These are phyloP conservation scores for Oreotrochilus melanogaster DNA, from an alignment of 2,113 vertebrate genomes.

Conservation along the genomic window DNA sequence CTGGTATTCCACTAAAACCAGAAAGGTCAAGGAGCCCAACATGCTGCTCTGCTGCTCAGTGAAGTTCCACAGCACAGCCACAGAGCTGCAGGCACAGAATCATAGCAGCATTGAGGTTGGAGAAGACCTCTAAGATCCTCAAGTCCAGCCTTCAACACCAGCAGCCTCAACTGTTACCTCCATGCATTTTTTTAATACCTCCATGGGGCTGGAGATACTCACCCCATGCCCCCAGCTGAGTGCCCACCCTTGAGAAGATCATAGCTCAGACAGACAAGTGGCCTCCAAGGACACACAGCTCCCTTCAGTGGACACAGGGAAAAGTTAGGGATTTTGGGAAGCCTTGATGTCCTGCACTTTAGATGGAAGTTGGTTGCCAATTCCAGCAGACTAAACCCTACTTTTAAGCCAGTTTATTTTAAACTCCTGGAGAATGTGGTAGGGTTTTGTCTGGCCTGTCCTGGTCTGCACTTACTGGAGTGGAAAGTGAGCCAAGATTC, in stretches of 20 bases:
- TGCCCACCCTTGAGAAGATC: not conserved
- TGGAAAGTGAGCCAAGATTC: not conserved
- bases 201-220: too few species aligned
- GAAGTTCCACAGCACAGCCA: not conserved
- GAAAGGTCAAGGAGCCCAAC: not conserved
- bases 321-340: not conserved
- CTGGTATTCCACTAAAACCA: not conserved
- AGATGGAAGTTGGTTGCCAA: not conserved
- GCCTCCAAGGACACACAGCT: not conserved
- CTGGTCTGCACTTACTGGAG: not conserved
- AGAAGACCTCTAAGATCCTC: too few species aligned
- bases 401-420: not conserved
- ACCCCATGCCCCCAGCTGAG: accelerated
- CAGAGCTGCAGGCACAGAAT: not conserved
- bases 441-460: not conserved
- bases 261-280: not conserved
- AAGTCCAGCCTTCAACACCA: too few species aligned
- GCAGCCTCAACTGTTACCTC: too few species aligned
- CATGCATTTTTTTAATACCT: not conserved
- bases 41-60: accelerated
- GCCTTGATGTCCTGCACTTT: not conserved
- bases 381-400: not conserved
- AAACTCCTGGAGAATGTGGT: not conserved
- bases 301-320: not conserved
- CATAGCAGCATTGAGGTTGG: too few species aligned